Evolutionary conservation across 2,113 vertebrate species (phyloP).

Genomic region (Geothlypis trichas): DNA sequence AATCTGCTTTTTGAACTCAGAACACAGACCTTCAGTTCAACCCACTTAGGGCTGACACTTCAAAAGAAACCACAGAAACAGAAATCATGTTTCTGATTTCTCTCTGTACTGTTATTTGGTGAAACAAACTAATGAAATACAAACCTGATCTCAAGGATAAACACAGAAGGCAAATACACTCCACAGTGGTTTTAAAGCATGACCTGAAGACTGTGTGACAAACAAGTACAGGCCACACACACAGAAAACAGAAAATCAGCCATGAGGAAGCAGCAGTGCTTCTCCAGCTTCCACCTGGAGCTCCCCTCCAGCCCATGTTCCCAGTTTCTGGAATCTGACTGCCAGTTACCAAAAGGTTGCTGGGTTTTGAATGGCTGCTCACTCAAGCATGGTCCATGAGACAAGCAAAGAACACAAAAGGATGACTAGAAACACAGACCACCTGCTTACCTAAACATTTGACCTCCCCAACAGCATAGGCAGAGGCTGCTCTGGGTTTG

Average conservation of each 20-base stretch:
- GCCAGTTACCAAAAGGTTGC: neutral
- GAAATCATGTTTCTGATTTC: neutral
- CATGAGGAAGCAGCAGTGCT: neutral
- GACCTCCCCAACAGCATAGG: constrained; percentile 90
- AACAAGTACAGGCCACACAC: neutral
- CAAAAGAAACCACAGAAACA: neutral
- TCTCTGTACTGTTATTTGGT: neutral
- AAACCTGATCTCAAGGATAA: neutral
- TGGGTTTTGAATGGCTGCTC: neutral
- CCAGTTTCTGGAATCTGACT: neutral
- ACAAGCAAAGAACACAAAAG: neutral
- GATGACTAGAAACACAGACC: neutral
- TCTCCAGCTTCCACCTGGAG: neutral
- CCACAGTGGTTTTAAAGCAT: neutral
- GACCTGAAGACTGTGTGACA: neutral
- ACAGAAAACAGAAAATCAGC: neutral
- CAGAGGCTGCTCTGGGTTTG: constrained; percentile 97
- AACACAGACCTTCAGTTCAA: neutral
- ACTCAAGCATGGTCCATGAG: neutral
- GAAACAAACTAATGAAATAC: neutral
- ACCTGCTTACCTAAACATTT: constrained; percentile 91
- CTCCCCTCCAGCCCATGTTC: neutral
- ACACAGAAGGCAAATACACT: neutral
- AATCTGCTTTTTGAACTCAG: neutral
- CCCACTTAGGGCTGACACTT: neutral